These are phyloP conservation scores for Carassius auratus DNA, from an alignment of 2,113 vertebrate species.

Conservation along the genomic window DNA sequence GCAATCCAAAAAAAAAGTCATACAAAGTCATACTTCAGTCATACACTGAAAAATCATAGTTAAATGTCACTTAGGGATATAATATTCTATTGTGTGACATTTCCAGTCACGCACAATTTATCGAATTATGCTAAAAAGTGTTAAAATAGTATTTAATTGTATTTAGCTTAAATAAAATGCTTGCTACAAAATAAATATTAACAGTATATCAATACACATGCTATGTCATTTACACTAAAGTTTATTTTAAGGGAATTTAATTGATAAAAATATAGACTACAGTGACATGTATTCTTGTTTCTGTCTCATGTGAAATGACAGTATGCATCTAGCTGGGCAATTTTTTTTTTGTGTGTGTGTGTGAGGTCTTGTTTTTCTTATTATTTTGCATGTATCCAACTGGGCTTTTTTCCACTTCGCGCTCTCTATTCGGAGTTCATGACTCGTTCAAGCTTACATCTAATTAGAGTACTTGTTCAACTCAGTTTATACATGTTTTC, in stretches of 20 bases:
- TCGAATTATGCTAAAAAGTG: too few relatives aligned
- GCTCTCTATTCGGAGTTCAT: conserved; percentile 8
- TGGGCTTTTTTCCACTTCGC: conserved; percentile 25
- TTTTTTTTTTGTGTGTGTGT: not conserved
- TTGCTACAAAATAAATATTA: not conserved
- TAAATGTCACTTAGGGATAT: too few relatives aligned
- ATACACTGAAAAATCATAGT: too few relatives aligned
- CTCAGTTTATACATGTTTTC: conserved; percentile 14
- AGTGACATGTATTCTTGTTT: not conserved
- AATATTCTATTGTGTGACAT: too few relatives aligned
- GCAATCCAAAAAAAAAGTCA: too few relatives aligned
- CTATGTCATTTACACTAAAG: not conserved
- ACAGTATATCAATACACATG: not conserved
- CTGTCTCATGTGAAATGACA: not conserved
- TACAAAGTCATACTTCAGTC: too few relatives aligned
- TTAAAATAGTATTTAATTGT: too few relatives aligned
- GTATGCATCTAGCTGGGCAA: conserved; percentile 14
- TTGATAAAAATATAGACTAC: not conserved
- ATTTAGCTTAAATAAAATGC: not conserved
- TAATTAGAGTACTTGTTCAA: conserved; percentile 16
- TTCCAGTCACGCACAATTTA: too few relatives aligned
- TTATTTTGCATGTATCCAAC: not conserved
- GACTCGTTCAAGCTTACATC: not conserved
- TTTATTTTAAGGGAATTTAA: not conserved
- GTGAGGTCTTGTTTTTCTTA: not conserved